Evolutionary conservation across 2,888 invertebrate species (phyloP), one percentile per base, ranked within the genome.

Genomic region (Orthosia gracilis): DNA sequence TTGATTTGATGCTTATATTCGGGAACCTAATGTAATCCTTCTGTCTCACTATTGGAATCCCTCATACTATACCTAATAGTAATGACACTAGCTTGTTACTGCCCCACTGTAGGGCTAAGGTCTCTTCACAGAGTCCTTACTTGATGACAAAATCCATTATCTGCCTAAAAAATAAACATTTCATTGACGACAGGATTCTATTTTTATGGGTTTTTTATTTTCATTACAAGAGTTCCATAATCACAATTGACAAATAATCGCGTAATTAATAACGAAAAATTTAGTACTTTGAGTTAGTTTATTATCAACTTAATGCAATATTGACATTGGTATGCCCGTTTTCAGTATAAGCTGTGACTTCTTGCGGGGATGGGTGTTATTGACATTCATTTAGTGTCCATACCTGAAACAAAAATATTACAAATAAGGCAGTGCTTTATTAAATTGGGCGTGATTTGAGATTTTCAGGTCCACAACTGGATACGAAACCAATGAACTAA

Each of bases 301-400:
- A 94, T 94, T 95, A 89, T 91, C 88, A 93, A 93, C 93, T 92
- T 94, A 93, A 92, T 91, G 92, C 89, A 93, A 90, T 90, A 91
- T 89, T 90, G 92, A 94, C 93, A 94, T 91, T 91, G 87, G 89
- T 90, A 91, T 83, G 78, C 88, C 92, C 90, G 90, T 89, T 89
- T 88, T 89, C 87, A 85, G 86, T 82, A 88, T 76, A 76, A 73
- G 78, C 76, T 74, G 80, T 84, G 83, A 82, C 82, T 86, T 87
- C 87, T 76, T 75, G 69, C 40, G 57, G 66, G 69, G 74, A 61
- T 74, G 64, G 83, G 85, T 76, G 72, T 68, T 68, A 66, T 57
- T 58, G 57, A 66, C 75, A 65, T 78, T 73, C 73, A 80, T 85
- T 90, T 96, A 97, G 90, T 97, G 97, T 76, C 97, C 97, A 89